Percentiles rank a stretch among this genome's conserved stretches.
These are phyloP conservation scores for Enteromius mattozi DNA, from an alignment of 2,797 vertebrate species.

Conservation along the genomic window DNA sequence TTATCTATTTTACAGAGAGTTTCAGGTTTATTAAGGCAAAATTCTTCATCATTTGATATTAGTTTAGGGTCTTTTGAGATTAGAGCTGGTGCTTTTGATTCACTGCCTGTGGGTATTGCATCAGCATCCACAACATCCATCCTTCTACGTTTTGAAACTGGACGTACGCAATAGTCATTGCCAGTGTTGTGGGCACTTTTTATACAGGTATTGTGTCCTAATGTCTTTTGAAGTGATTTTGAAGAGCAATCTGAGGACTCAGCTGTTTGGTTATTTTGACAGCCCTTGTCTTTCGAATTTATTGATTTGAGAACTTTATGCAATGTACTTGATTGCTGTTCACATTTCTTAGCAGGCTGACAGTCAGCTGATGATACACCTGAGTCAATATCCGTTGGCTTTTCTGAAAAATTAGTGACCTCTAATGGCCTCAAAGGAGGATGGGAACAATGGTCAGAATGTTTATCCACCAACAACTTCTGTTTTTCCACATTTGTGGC, in stretches of 20 bases:
- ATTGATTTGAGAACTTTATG: slow-evolving; percentile 80
- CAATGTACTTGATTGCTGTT: slow-evolving; percentile 70
- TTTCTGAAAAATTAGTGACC: slow-evolving; percentile 33
- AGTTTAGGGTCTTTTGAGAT: background rate
- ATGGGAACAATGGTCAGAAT: background rate
- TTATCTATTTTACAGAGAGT: background rate
- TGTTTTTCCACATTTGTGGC: slow-evolving; percentile 15
- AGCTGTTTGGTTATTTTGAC: slow-evolving; percentile 27
- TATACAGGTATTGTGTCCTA: slow-evolving; percentile 24
- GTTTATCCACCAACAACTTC: background rate
- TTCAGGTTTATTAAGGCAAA: background rate
- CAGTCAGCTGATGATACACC: background rate
- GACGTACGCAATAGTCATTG: slow-evolving; percentile 20
- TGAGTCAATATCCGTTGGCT: slow-evolving; percentile 5
- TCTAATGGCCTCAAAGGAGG: slow-evolving; percentile 23
- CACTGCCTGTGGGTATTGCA: background rate
- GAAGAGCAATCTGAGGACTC: slow-evolving; percentile 7
- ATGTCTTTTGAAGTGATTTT: slow-evolving; percentile 6
- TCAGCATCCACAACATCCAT: slow-evolving; percentile 43
- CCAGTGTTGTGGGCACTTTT: background rate
- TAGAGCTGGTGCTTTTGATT: background rate
- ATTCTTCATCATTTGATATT: background rate
- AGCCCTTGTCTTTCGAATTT: slow-evolving; percentile 64
- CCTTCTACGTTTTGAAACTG: slow-evolving; percentile 71
- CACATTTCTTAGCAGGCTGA: slow-evolving; percentile 29